Evolutionary conservation across 2,113 vertebrate genomes (phyloP), one percentile per base, ranked within the genome.

Genomic region (Eupsittula cactorum): DNA sequence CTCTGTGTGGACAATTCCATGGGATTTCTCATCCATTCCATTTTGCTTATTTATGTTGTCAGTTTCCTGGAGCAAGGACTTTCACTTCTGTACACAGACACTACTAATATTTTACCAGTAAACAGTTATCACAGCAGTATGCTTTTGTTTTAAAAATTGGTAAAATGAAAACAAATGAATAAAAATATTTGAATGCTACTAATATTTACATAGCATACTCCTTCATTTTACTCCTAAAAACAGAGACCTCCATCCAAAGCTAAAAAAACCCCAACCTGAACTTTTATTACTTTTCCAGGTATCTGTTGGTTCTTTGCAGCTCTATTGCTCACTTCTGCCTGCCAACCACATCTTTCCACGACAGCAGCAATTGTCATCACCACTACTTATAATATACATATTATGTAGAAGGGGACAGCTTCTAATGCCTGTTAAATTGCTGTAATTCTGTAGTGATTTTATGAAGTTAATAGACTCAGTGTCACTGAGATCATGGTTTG

Each of bases 201-300:
- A 91, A 41, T 28, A 73, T 17, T 83, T 52, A 57, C 18, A 50
- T 13, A 49, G 23, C 16, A 68, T 18, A 78, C 75, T 71, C 23
- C 44, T 75, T 62, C 50, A 49, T 81, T 92, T 91, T n/a, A 70
- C 33, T 47, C 37, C 28, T 62, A 44, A 70, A 83, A 82, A 28
- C 42, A 73, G 47, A 75, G 19, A 64, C 4, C 29, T 57, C 24
- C 21, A 47, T 52, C 4, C 3, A 31, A 63, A 70, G 75, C 55
- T 57, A 57, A 57, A 1, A 19, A 67, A 69, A 35, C 0, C n/a
- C 23, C 20, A 75, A 50, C 5, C 16, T 62, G 60, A 82, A 52
- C 33, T 80, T 82, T 37, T 70, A 93, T 90, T 92, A 73, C 63
- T 94, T 95, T 88, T 86, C 88, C 80, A 95, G 46, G 31, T 86